Conservation (phyloP, 2,888 invertebrate species). For the Thysanoteuthis rhombus region DNA sequence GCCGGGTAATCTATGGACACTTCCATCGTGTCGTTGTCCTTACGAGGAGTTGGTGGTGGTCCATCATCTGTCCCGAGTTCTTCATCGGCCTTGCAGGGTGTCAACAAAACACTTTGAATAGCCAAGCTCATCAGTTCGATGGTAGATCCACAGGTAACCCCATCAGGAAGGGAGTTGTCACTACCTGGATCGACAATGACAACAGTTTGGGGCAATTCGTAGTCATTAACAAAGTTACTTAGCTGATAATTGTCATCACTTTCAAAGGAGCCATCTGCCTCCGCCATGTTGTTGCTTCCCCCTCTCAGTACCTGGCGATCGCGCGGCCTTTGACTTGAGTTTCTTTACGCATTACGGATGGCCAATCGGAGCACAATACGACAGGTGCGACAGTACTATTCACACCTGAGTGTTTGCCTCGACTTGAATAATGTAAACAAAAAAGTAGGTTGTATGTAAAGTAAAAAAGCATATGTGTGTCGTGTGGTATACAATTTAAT, state of each 20-base stretch:
- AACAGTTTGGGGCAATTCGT: slow-evolving; percentile 24
- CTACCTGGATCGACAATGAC: neutral
- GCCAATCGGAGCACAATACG: neutral
- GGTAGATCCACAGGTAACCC: neutral
- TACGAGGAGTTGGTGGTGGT: neutral
- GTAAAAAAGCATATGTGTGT: neutral
- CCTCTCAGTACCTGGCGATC: neutral
- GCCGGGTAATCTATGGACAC: slow-evolving; percentile 27
- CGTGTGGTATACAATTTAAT: too few relatives aligned
- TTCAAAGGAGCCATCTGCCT: neutral
- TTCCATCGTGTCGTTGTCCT: slow-evolving; percentile 19
- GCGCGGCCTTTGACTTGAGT: neutral
- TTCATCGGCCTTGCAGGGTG: slow-evolving; percentile 21
- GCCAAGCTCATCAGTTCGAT: neutral
- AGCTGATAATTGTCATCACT: neutral
- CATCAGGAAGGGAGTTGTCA: neutral
- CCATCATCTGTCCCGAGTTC: neutral
- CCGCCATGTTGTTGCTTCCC: slow-evolving; percentile 24
- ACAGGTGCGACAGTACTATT: neutral
- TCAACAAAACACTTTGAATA: slow-evolving; percentile 20
- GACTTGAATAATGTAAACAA: neutral
- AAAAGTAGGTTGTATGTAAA: neutral
- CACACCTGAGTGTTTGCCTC: neutral
- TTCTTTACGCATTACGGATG: slow-evolving; percentile 1
- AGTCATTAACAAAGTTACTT: neutral